These are phyloP conservation scores for Orcinus orca DNA, from an alignment of 2,113 vertebrate species.

Conservation along the genomic window DNA sequence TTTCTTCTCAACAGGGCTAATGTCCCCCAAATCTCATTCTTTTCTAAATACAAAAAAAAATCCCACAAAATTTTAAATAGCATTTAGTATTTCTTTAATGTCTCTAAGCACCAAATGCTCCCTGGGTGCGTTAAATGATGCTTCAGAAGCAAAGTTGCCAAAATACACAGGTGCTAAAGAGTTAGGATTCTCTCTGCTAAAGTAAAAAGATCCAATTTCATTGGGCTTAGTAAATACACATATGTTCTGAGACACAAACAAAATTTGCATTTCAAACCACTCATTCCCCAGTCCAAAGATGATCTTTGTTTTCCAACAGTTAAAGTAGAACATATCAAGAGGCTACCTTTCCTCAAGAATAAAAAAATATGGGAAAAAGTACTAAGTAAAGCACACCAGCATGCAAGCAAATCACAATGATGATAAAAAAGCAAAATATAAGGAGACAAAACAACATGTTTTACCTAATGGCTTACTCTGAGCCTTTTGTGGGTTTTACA, in stretches of 20 bases:
- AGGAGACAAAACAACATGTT: not conserved
- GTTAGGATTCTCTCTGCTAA: not conserved
- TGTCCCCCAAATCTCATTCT: not conserved
- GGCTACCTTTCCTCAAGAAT: not conserved
- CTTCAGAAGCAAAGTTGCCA: not conserved
- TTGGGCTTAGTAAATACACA: not conserved
- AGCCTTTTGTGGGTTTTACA: not conserved
- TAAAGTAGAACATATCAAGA: not conserved
- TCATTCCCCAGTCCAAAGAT: not conserved
- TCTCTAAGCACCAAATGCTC: constrained; percentile 36
- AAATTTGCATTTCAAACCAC: not conserved
- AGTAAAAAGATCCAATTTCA: not conserved
- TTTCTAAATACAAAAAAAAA: not conserved
- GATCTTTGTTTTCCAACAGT: not conserved
- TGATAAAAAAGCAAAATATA: not conserved
- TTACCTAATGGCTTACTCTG: not conserved
- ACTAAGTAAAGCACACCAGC: not conserved
- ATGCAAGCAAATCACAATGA: not conserved
- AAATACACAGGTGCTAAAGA: constrained; percentile 39
- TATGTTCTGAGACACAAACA: not conserved
- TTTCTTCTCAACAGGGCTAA: not conserved
- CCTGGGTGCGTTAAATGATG: not conserved
- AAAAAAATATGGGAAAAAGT: not conserved
- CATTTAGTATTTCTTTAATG: constrained; percentile 22
- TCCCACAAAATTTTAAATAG: constrained; percentile 43